phyloP scores from a whole-genome alignment of 1,140 invertebrate species.

The Bemisia tabaci region DNA sequence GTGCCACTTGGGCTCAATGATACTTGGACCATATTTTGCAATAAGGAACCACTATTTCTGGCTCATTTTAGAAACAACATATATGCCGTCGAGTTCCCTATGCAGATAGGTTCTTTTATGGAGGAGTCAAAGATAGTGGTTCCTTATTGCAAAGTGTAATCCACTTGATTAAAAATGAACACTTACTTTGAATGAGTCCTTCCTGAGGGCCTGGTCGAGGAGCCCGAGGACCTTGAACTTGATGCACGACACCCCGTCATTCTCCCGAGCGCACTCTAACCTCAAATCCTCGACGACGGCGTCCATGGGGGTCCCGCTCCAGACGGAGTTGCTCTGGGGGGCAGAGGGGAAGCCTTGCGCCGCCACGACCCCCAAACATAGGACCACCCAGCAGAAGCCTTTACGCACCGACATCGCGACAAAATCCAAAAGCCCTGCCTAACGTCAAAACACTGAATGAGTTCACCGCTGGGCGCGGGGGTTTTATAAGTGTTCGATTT shows the following conservation, averaged over 20 bases:
- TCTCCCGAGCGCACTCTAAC: conserved; percentile 50
- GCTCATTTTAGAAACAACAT: no score
- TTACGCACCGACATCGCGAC: neutral
- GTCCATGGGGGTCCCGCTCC: conserved; percentile 52
- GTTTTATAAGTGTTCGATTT: neutral
- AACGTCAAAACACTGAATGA: neutral
- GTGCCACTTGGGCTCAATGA: no score
- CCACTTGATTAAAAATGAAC: no score
- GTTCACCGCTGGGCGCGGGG: conserved; percentile 13
- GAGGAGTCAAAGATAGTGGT: no score
- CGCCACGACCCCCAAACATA: conserved; percentile 27
- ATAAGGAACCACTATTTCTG: no score
- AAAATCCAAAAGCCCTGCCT: neutral
- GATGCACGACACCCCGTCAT: conserved; percentile 63
- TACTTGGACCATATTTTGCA: no score
- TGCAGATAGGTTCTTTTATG: no score
- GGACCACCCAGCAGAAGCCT: neutral
- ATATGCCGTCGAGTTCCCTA: no score
- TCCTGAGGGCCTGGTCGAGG: conserved; percentile 58
- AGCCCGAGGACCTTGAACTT: conserved; percentile 65
- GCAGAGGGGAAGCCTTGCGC: conserved; percentile 22
- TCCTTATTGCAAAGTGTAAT: no score
- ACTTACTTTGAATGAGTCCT: conserved; percentile 57
- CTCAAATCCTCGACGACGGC: conserved; percentile 56
- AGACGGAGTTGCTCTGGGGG: conserved; percentile 31